Evolutionary conservation across 2,888 invertebrate species (phyloP).

Genomic region (Apantesis nais): DNA sequence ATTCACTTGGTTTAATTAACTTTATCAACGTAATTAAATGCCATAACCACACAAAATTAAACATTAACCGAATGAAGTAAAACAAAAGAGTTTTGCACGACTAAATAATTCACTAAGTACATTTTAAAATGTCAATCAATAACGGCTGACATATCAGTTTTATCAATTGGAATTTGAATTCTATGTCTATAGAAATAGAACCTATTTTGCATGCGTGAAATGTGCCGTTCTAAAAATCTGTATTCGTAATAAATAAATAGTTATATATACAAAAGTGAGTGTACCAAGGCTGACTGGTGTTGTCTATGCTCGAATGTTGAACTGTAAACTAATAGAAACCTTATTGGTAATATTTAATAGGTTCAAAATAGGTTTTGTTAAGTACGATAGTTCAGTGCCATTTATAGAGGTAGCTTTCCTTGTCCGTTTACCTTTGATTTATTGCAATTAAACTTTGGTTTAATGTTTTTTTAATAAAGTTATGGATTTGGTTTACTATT

Average conservation of each 20-base stretch:
- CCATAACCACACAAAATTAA: constrained; percentile 7
- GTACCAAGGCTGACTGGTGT: constrained; percentile 71
- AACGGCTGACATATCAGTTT: constrained; percentile 45
- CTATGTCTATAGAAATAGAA: constrained; percentile 49
- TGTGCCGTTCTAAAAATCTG: constrained; percentile 57
- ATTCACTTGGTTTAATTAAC: background rate
- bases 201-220: constrained; percentile 40
- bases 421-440: constrained; percentile 60
- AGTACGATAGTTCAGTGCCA: constrained; percentile 52
- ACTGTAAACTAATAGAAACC: constrained; percentile 56
- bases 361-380: constrained; percentile 48
- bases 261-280: constrained; percentile 70
- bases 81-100: constrained; percentile 56
- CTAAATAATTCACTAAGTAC: constrained; percentile 47
- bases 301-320: constrained; percentile 60
- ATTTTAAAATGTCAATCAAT: constrained; percentile 64
- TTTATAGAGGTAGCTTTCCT: constrained; percentile 65
- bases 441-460: constrained; percentile 40
- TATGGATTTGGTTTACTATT: constrained; percentile 33
- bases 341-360: constrained; percentile 45
- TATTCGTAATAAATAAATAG: constrained; percentile 61
- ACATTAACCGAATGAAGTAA: constrained; percentile 25
- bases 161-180: constrained; percentile 43
- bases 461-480: constrained; percentile 30
- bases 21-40: background rate